phyloP scores from a whole-genome alignment of 2,888 invertebrate genomes.

The Synergus gifuensis region DNA sequence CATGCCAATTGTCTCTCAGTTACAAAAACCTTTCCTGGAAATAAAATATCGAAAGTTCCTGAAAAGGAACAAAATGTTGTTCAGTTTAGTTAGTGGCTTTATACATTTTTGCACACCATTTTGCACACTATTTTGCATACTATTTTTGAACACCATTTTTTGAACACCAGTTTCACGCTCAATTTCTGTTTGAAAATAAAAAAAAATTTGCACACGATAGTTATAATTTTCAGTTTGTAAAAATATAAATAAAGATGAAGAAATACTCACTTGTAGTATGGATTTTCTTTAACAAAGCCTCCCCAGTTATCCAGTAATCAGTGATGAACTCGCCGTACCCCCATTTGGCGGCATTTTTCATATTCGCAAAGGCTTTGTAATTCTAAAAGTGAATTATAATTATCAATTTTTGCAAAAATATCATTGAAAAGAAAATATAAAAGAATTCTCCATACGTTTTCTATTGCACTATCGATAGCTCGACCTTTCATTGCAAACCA shows the following conservation, averaged over 20 bases:
- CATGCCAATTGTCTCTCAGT: conserved; percentile 86
- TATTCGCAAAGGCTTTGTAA: conserved; percentile 10
- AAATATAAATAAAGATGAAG: background rate
- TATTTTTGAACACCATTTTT: conserved; percentile 3
- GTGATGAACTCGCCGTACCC: conserved; percentile 51
- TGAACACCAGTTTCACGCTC: background rate
- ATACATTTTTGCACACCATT: background rate
- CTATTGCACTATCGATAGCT: conserved; percentile 84
- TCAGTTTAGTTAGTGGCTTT: background rate
- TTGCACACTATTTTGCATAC: background rate
- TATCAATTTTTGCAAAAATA: background rate
- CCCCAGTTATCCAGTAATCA: background rate
- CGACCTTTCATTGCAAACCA: conserved; percentile 87
- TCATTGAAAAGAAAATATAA: background rate
- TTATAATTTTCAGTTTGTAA: background rate
- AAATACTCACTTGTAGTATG: background rate
- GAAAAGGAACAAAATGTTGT: conserved; percentile 2
- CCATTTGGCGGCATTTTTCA: background rate
- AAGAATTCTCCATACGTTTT: conserved; percentile 77
- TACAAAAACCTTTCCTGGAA: conserved; percentile 79
- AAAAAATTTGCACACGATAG: background rate
- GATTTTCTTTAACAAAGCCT: conserved; percentile 1
- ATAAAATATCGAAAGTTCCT: conserved; percentile 22
- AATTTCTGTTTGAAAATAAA: conserved; percentile 1
- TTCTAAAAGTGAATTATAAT: conserved; percentile 9